These are phyloP conservation scores for Podocnemis expansa DNA, from an alignment of 2,113 vertebrate species.

Conservation along the genomic window DNA sequence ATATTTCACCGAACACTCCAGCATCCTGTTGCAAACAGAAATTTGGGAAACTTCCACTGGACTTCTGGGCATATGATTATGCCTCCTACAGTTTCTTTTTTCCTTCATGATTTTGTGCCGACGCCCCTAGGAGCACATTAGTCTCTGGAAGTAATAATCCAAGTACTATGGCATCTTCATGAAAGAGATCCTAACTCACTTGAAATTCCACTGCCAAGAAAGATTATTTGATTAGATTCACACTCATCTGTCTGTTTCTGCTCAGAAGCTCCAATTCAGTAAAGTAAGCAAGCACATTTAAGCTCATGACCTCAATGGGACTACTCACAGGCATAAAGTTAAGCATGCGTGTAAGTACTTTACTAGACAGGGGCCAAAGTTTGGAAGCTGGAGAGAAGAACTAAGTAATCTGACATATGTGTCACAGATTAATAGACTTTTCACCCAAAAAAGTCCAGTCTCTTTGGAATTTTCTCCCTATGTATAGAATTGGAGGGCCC, in stretches of 20 bases:
- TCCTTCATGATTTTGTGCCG: neutral
- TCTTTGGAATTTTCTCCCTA: too few relatives aligned
- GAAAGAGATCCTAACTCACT: neutral
- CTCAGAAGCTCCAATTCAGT: neutral
- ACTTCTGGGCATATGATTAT: neutral
- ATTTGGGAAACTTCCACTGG: neutral
- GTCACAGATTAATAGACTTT: too few relatives aligned
- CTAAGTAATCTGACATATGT: too few relatives aligned
- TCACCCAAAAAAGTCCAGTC: too few relatives aligned
- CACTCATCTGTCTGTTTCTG: neutral
- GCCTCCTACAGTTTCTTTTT: neutral
- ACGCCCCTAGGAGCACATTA: neutral
- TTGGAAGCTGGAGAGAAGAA: neutral
- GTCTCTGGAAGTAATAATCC: neutral
- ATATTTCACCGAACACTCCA: neutral
- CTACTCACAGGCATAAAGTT: neutral
- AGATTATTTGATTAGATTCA: neutral
- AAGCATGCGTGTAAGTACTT: neutral
- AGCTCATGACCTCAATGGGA: neutral
- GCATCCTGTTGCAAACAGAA: neutral
- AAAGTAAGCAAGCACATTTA: neutral
- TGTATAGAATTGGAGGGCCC: too few relatives aligned
- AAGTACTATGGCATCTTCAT: neutral
- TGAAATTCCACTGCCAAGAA: neutral
- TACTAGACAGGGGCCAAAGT: neutral